phyloP scores from a whole-genome alignment of 1,140 invertebrate genomes.

The Diploscapter pachys region DNA sequence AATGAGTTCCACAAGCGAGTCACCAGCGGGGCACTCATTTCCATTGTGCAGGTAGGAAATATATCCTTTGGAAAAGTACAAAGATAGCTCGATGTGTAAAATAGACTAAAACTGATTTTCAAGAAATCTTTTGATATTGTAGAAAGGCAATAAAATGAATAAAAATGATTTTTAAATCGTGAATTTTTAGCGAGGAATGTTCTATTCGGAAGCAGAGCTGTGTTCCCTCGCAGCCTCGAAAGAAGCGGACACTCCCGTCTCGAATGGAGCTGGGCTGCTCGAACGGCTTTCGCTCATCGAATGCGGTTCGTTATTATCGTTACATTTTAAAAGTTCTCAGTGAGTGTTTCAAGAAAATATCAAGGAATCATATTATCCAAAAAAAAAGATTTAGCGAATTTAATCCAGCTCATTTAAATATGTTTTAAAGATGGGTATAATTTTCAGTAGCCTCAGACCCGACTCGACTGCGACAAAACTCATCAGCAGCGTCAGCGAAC shows the following conservation, averaged over 20 bases:
- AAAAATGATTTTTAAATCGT: slow-evolving; percentile 71
- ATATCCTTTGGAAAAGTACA: not conserved
- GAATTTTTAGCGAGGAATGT: slow-evolving; percentile 74
- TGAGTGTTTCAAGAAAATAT: not conserved
- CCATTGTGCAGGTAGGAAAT: slow-evolving; percentile 68
- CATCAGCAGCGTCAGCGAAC: too few relatives aligned
- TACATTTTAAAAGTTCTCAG: not conserved
- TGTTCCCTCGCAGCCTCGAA: slow-evolving; percentile 77
- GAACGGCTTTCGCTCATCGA: slow-evolving; percentile 11
- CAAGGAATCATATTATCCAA: not conserved
- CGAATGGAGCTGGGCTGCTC: not conserved
- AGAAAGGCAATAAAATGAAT: slow-evolving; percentile 96
- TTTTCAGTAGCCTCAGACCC: too few relatives aligned
- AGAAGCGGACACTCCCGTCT: slow-evolving; percentile 68
- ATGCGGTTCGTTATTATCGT: slow-evolving; percentile 1
- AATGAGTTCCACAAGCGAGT: slow-evolving; percentile 97
- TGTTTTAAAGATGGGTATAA: too few relatives aligned
- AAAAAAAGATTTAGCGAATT: not conserved
- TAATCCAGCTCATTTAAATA: not conserved
- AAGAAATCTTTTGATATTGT: not conserved
- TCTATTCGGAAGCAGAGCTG: slow-evolving; percentile 96
- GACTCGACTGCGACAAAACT: too few relatives aligned
- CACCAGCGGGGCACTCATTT: slow-evolving; percentile 90
- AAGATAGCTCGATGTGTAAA: too few relatives aligned
- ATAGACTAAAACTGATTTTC: not conserved